Evolutionary conservation across 37 sponge, comb jelly and placozoan genomes (phyloP).

Genomic region (Chondrosia reniformis): DNA sequence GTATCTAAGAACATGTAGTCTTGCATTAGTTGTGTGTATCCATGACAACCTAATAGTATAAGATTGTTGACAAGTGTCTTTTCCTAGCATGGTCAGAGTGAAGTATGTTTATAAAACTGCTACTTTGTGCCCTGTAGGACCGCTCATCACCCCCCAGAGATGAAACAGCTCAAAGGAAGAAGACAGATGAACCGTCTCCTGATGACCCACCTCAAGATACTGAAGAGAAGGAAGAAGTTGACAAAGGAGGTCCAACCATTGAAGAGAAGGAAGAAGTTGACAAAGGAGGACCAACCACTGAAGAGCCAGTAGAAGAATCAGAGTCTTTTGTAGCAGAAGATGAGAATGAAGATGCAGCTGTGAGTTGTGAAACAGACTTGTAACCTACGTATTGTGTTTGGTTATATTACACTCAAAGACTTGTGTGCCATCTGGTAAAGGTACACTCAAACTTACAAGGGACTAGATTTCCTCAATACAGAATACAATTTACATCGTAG

Average conservation of each 20-base stretch:
- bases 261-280: slow-evolving; percentile 9
- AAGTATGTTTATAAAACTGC: background rate
- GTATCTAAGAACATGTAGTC: too few relatives aligned
- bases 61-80: too few relatives aligned
- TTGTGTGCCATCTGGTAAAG: too few relatives aligned
- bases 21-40: too few relatives aligned
- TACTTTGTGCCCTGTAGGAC: background rate
- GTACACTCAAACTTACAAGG: too few relatives aligned
- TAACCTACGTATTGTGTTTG: too few relatives aligned
- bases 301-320: background rate
- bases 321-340: slow-evolving; percentile 23
- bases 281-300: background rate
- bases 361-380: too few relatives aligned
- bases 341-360: slow-evolving; percentile 17
- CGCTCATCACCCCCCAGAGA: slow-evolving; percentile 25
- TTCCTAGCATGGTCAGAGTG: background rate
- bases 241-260: background rate
- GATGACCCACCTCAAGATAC: slow-evolving; percentile 61
- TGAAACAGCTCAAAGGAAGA: slow-evolving; percentile 66
- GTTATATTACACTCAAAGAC: too few relatives aligned
- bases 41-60: too few relatives aligned
- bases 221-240: slow-evolving; percentile 24
- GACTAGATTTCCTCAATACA: too few relatives aligned
- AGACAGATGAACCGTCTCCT: slow-evolving; percentile 82
- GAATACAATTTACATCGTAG: too few relatives aligned